Base-by-base conservation (phyloP, 2,797 vertebrate species). In the Tokudaia muenninki region DNA sequence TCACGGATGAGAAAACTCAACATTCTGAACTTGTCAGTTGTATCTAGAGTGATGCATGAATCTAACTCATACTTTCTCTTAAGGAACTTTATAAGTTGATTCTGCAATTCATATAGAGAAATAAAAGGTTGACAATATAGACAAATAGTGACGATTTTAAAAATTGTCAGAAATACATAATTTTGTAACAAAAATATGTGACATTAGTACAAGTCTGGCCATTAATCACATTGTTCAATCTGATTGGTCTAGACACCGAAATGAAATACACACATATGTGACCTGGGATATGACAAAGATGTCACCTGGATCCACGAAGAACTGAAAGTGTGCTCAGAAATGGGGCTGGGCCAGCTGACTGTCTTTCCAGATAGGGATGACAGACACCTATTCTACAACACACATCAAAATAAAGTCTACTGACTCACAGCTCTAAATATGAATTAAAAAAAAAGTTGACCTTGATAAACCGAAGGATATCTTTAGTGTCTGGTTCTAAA, bases 61-160 rank as follows among this genome's bases (percentile, higher is more conserved):
- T 47, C 50, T n/a, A 77, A n/a, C 12, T 81, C 16, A 87, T 87
- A 86, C 81, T 92, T 57, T 92, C 75, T 86, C 34, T 12, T 80
- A 44, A 81, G 26, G 21, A 90, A 87, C 3, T 82, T 72, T 50
- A 82, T 87, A 87, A 95, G 63, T 41, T 75, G 52, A 95, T 29
- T 22, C 29, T 91, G 84, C 82, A 89, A 70, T 57, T 72, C 21
- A 74, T 79, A 44, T n/a, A n/a, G 55, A 92, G 79, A 47, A 79
- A 90, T 65, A 44, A 87, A 92, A 63, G 2, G 7, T 11, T 55
- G 70, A 63, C 75, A 86, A 47, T 52, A 63, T 86, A 29, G 22
- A 81, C 87, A 82, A 67, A 80, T 41, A 65, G 57, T 29, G 50
- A 81, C 63, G 26, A 87, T 21, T 57, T 82, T 44, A 37, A 72